phyloP scores from a whole-genome alignment of 2,888 invertebrate genomes.

The Anthoptus insignis region DNA sequence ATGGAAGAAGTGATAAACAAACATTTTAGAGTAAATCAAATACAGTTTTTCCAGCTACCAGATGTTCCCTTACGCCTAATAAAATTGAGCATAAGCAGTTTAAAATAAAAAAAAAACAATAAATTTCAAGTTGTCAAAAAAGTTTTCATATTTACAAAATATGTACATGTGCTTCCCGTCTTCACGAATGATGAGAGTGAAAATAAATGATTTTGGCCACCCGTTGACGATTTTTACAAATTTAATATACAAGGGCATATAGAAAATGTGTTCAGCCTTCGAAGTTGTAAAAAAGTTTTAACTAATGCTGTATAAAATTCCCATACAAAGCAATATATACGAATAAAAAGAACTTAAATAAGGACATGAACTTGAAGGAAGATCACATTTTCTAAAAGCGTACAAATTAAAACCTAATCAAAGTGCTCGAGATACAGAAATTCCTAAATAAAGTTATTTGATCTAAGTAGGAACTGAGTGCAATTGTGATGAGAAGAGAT shows the following conservation, averaged over 20 bases:
- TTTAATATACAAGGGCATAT: conserved; percentile 50
- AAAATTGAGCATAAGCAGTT: conserved; percentile 85
- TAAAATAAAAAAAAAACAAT: conserved; percentile 71
- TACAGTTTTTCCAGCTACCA: conserved; percentile 62
- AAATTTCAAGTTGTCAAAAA: conserved; percentile 73
- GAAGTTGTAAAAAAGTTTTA: conserved; percentile 53
- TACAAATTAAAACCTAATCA: conserved; percentile 49
- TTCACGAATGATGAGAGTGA: conserved; percentile 57
- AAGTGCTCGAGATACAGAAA: conserved; percentile 60
- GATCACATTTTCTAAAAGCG: conserved; percentile 71
- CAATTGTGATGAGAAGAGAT: conserved; percentile 79
- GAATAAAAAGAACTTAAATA: conserved; percentile 39
- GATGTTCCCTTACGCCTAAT: conserved; percentile 70
- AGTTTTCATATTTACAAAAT: conserved; percentile 80
- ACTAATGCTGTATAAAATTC: neutral
- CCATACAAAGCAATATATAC: neutral
- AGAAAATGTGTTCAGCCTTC: conserved; percentile 59
- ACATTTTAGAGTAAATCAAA: conserved; percentile 53
- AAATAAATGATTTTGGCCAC: conserved; percentile 78
- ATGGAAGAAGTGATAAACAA: conserved; percentile 44
- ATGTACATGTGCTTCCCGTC: conserved; percentile 77
- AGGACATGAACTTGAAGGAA: conserved; percentile 61
- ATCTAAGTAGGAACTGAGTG: conserved; percentile 86
- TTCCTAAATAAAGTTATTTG: conserved; percentile 77
- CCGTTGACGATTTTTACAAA: conserved; percentile 54